Base-by-base conservation (phyloP, 2,888 invertebrate genomes). In the Phasia obesa region DNA sequence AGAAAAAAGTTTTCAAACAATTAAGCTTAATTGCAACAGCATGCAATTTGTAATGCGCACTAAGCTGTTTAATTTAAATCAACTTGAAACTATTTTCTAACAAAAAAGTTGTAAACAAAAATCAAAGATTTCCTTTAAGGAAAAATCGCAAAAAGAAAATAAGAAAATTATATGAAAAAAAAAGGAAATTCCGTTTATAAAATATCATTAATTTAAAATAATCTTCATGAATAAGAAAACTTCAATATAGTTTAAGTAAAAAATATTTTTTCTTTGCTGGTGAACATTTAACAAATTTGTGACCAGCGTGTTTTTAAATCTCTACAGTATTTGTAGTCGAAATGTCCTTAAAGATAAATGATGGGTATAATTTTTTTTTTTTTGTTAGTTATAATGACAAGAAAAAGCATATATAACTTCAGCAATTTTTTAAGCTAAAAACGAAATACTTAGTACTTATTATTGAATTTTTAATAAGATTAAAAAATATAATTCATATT, bases 271-370 rank as follows among this genome's bases (percentile, higher is more conserved):
- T 23, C 21, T 19, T 13, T 13, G 2, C 25, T 15, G 19, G 4
- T 15, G 15, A 19, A 55, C 7, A 19, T 55, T 42, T 27, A 67
- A 67, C 23, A 25, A 67, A 55, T 25, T 67, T 35, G 11, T 51
- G 15, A 0, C 4, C n/a, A 31, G 23, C 47, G 35, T 17, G 4
- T 2, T 0, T 6, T 27, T 2, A 13, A 27, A 47, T 19, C 17
- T 19, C 6, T 15, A 31, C 17, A 31, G 15, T n/a, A 25, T 17
- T 25, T 27, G 11, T 13, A 25, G 25, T 9, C 44, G 13, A 17
- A 67, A 69, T 44, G 44, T 27, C 55, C 27, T 55, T 44, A 19
- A 69, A 55, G 69, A 55, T 55, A 55, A 69, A 69, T 55, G 55
- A 55, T 19, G 19, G 2, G 2, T 25, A 55, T 13, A 53, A 25